Evolutionary conservation across 92 coral and sea anemone genomes (phyloP), one percentile per base, ranked within the genome.

Genomic region (Scolanthus callimorphus): DNA sequence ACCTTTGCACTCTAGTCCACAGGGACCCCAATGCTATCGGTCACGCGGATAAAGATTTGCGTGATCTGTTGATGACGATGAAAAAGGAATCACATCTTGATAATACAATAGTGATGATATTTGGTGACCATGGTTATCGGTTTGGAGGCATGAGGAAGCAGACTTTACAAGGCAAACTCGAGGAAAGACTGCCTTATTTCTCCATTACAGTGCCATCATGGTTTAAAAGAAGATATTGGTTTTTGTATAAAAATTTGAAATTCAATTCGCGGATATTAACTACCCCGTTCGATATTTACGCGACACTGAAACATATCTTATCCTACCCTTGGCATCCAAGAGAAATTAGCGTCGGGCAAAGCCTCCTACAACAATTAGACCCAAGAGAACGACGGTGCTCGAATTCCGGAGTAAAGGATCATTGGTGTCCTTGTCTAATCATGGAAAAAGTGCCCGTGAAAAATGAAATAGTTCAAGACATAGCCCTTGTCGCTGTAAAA

Each of bases 351-450:
- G 31, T 29, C 26, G 85, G 85, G 3, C 85, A 72, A 31, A 71
- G 75, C 49, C 68, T 79, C 9, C 54, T 79, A 3, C 20, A 49
- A 21, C 37, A 41, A 20, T 31, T 79, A 11, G 71, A 79, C 43
- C 50, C 30, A 44, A 29, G 4, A 0, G 27, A 67, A n/a, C 74
- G 85, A 9, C 51, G 39, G 4, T 79, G 85, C 38, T 34, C 39
- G 9, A 74, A 65, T n/a, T 65, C 67, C 21, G 85, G 75, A 1
- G 75, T 71, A 13, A 47, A 62, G 31, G 74, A 62, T 19, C 85
- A 79, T 23, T 79, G 85, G 85, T 79, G 85, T 30, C 85, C 85
- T 3, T 79, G 85, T 25, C 75, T 79, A 10, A 30, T 25, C 0
- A 41, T 68, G 79, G 91, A 79, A 27, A 55, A 56, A 10, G 81